Evolutionary conservation across 1,140 invertebrate species (phyloP).

Genomic region (Papilio polytes): DNA sequence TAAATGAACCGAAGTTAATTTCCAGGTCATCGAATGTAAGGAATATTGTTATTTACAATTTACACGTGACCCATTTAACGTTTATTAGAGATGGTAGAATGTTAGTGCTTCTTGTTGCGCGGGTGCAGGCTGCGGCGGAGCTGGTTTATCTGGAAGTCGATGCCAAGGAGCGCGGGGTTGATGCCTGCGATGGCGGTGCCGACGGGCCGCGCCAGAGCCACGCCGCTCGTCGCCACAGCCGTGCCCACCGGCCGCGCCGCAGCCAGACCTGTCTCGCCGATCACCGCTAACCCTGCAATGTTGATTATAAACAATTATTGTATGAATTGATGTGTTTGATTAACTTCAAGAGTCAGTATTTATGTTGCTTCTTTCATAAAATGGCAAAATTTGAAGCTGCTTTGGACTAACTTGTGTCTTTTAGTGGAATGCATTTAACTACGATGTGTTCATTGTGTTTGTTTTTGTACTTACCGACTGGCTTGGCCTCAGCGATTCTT

Average conservation of each 20-base stretch:
- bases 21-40: background rate
- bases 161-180: conserved; percentile 82
- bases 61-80: background rate
- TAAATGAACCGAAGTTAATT: background rate
- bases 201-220: conserved; percentile 87
- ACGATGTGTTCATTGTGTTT: too few relatives aligned
- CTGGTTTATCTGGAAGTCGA: conserved; percentile 64
- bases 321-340: too few relatives aligned
- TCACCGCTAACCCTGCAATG: conserved; percentile 83
- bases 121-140: conserved; percentile 30
- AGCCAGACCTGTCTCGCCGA: conserved; percentile 87
- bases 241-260: conserved; percentile 87
- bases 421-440: too few relatives aligned
- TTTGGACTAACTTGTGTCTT: too few relatives aligned
- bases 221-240: conserved; percentile 87
- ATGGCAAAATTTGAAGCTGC: too few relatives aligned
- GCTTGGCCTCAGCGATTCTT: conserved; percentile 88
- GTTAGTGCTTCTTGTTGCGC: background rate
- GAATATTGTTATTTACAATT: background rate
- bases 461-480: conserved; percentile 81
- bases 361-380: too few relatives aligned
- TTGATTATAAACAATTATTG: background rate
- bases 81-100: background rate
- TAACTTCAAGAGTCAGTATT: too few relatives aligned
- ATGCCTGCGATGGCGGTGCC: conserved; percentile 89